Base-by-base conservation (phyloP, 2,113 vertebrate species). In the Leptobrachium ailaonicum region DNA sequence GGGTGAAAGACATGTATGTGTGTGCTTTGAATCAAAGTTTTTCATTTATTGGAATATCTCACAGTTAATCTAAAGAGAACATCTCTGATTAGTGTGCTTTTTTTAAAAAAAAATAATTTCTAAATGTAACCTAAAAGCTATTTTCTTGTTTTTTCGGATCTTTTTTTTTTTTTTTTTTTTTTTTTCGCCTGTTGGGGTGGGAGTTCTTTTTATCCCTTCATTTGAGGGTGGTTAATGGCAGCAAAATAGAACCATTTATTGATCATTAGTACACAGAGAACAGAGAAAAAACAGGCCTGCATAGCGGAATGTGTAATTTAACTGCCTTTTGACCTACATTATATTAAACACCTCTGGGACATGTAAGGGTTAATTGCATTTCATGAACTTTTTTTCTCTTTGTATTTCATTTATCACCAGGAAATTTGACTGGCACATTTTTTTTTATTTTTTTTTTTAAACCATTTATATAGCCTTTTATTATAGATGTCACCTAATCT, bases 241-340 rank as follows among this genome's bases (percentile, higher is more conserved):
- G 6, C n/a, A 64, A 32, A 70, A 11, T 7, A 85, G 83, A 84
- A 82, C 79, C 83, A 87, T 81, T 87, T 86, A 73, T 80, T 86
- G 82, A 83, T 70, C 80, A 74, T 83, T 83, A 88, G 78, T 89
- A 82, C 75, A 68, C 69, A 78, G 68, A 82, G 85, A 86, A 76
- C 75, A 79, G 72, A 87, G 84, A 83, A 76, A 83, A 84, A 79
- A 85, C 82, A 50, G 69, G 70, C 70, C 0, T 77, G 82, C 76
- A 62, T 77, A 66, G 43, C 85, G 83, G 80, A 82, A 68, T 84
- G 76, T 40, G 41, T 76, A 75, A 78, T 50, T 84, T 69, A 75
- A 83, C 68, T 14, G 50, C 7, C 70, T 82, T 80, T 43, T 83
- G 77, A 82, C 73, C 83, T 76, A 50, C 47, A 50, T 0, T 8